These are phyloP conservation scores for Cordilura impudica DNA, from an alignment of 2,888 invertebrate genomes.

Conservation along the genomic window DNA sequence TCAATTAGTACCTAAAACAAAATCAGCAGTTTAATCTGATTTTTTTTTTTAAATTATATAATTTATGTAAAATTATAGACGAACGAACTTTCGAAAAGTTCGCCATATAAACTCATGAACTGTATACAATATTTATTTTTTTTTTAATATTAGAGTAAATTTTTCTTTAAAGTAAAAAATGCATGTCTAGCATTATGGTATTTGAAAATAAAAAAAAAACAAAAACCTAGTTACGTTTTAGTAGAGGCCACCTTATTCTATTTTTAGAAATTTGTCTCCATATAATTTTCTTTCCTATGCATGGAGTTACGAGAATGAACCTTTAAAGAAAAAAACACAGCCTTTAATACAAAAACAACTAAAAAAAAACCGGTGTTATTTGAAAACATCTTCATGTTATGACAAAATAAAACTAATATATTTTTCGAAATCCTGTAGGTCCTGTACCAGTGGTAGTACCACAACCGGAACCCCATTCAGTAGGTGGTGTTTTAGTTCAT, in stretches of 20 bases:
- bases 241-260: neutral
- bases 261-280: neutral
- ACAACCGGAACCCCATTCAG: slow-evolving; percentile 85
- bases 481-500: slow-evolving; percentile 92
- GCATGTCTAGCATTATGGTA: neutral
- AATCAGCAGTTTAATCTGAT: too few relatives aligned
- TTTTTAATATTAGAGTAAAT: slow-evolving; percentile 4
- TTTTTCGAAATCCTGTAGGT: slow-evolving; percentile 68
- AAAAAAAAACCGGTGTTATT: neutral
- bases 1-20: too few relatives aligned
- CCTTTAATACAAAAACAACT: neutral
- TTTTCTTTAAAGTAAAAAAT: neutral
- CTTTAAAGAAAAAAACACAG: slow-evolving; percentile 17
- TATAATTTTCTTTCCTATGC: slow-evolving; percentile 35
- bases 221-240: neutral
- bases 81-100: too few relatives aligned
- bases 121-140: neutral
- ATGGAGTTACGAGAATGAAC: slow-evolving; percentile 57
- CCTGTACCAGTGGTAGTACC: slow-evolving; percentile 80
- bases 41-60: too few relatives aligned
- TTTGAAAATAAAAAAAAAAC: neutral
- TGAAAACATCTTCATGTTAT: neutral
- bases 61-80: too few relatives aligned
- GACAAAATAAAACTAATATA: neutral
- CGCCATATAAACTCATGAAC: too few relatives aligned